Conservation (phyloP, 2,797 vertebrate genomes). For the Sylvilagus floridanus region DNA sequence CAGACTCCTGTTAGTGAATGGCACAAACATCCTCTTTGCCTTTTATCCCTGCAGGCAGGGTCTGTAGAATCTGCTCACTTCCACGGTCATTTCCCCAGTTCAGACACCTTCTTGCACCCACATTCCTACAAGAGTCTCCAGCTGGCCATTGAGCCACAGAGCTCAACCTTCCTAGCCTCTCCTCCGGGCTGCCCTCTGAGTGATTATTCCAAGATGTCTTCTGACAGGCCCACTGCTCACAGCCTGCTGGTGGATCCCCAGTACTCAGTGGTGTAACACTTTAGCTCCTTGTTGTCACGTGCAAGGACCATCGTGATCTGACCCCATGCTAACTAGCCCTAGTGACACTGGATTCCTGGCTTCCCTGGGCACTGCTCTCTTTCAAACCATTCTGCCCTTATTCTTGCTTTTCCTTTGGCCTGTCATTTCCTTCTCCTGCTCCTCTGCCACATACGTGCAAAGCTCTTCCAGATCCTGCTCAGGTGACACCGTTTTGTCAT, state of each 20-base stretch:
- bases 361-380: neutral
- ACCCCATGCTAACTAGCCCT: neutral
- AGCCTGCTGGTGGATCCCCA: neutral
- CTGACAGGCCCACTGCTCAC: neutral
- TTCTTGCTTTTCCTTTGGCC: neutral
- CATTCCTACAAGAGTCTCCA: neutral
- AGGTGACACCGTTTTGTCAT: neutral
- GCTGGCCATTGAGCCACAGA: neutral
- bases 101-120: neutral
- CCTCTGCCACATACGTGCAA: neutral
- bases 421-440: neutral
- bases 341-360: neutral
- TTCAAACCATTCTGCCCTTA: neutral
- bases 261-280: neutral
- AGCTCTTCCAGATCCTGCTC: neutral
- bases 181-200: neutral
- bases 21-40: neutral
- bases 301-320: neutral
- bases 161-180: neutral
- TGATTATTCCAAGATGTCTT: neutral
- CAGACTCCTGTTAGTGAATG: neutral
- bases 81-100: neutral
- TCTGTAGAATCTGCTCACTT: neutral
- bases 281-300: neutral
- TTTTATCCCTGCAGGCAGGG: neutral